Conservation (phyloP, 2,888 invertebrate genomes). For the Litoditis marina region DNA sequence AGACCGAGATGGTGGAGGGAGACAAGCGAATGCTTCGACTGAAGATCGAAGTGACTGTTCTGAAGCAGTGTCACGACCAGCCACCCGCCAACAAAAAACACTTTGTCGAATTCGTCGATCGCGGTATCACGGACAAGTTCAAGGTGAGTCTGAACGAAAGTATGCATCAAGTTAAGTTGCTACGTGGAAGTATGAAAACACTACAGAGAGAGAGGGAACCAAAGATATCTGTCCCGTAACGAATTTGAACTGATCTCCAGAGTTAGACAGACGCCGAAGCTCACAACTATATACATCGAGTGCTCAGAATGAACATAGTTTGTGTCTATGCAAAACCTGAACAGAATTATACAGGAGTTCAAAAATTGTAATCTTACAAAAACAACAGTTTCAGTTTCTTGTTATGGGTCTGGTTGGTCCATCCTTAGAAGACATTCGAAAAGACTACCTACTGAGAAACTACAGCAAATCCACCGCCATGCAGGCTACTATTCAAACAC, state of each 20-base stretch:
- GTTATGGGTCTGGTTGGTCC: slow-evolving; percentile 41
- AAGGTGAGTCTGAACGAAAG: slow-evolving; percentile 12
- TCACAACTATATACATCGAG: no score
- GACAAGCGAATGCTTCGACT: slow-evolving; percentile 32
- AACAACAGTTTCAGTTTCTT: slow-evolving; percentile 27
- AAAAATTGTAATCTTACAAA: no score
- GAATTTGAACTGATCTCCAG: no score
- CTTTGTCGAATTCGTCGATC: slow-evolving; percentile 36
- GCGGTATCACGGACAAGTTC: slow-evolving; percentile 28
- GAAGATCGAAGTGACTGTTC: slow-evolving; percentile 37
- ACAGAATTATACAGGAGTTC: no score
- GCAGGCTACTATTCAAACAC: slow-evolving; percentile 28
- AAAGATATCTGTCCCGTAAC: no score
- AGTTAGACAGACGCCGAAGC: no score
- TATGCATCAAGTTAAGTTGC: no score
- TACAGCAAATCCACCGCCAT: slow-evolving; percentile 25
- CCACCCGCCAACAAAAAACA: slow-evolving; percentile 14
- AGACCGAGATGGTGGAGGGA: slow-evolving; percentile 33
- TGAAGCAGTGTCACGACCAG: slow-evolving; percentile 21
- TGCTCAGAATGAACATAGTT: no score
- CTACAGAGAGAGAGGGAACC: no score
- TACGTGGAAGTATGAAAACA: no score
- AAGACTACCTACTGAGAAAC: slow-evolving; percentile 19
- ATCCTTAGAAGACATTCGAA: slow-evolving; percentile 34
- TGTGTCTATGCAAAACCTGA: no score